These are phyloP conservation scores for Zaprionus gabonicus DNA, from an alignment of 1,140 invertebrate genomes.

Conservation along the genomic window DNA sequence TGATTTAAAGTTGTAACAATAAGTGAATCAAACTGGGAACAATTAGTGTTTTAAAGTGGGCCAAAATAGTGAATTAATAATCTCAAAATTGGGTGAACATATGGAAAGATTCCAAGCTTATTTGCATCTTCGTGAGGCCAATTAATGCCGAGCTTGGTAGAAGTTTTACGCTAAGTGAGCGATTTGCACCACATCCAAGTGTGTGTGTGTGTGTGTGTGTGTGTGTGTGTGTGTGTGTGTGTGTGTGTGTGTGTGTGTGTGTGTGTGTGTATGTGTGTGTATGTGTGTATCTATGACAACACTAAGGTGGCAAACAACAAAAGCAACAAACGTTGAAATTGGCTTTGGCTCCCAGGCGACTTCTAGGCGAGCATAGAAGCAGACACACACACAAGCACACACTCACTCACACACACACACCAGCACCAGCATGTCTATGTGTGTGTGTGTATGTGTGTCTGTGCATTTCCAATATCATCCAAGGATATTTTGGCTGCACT, in stretches of 20 bases:
- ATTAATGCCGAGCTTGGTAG: conserved; percentile 4
- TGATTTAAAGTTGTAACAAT: no score
- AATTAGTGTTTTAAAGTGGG: no score
- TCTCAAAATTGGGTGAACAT: no score
- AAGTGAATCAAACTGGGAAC: no score
- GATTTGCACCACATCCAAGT: conserved; percentile 12
- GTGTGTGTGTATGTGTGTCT: conserved; percentile 37
- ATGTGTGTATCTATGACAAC: conserved; percentile 46
- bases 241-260: neutral
- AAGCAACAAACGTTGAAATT: conserved; percentile 39
- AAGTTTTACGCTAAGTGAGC: conserved; percentile 23
- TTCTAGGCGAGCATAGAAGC: conserved; percentile 55
- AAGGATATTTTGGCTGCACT: conserved; percentile 79
- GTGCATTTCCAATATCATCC: conserved; percentile 75
- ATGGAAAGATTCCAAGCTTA: neutral
- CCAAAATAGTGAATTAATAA: no score
- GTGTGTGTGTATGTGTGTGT: conserved; percentile 8
- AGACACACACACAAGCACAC: conserved; percentile 27
- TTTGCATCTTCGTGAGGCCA: neutral
- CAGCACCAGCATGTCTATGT: conserved; percentile 11
- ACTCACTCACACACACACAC: neutral
- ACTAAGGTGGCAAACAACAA: conserved; percentile 40
- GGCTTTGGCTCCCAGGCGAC: conserved; percentile 45
- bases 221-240: conserved; percentile 10
- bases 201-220: conserved; percentile 9